phyloP scores from a whole-genome alignment of 2,113 vertebrate species.

The Egretta garzetta region DNA sequence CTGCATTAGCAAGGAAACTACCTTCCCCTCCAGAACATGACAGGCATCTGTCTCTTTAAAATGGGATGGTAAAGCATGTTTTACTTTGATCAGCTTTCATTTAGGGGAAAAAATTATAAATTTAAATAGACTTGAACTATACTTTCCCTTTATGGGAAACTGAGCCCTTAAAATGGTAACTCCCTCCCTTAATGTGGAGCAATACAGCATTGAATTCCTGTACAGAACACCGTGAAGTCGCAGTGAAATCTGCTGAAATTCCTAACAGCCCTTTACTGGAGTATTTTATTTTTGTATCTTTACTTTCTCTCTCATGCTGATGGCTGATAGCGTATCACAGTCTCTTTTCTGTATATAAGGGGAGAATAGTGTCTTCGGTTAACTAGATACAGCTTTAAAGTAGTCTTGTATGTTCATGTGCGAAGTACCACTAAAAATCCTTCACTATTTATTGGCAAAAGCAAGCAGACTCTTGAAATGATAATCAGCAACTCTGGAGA shows the following conservation, averaged over 20 bases:
- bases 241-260: neutral
- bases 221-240: neutral
- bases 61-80: neutral
- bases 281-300: neutral
- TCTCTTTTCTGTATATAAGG: neutral
- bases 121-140: neutral
- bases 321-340: neutral
- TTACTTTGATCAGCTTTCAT: neutral
- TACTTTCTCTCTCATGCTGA: neutral
- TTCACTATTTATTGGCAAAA: neutral
- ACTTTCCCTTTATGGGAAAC: neutral
- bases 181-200: neutral
- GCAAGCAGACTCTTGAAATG: neutral
- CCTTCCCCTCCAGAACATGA: neutral
- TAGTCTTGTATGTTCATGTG: neutral
- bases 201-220: neutral
- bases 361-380: neutral
- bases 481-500: neutral
- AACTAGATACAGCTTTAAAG: neutral
- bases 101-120: neutral
- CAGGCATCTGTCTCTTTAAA: neutral
- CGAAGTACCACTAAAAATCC: neutral
- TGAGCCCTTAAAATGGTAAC: neutral
- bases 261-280: neutral
- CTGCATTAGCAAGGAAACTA: neutral